These are phyloP conservation scores for Zonotrichia leucophrys DNA, from an alignment of 2,113 vertebrate genomes.

Conservation along the genomic window DNA sequence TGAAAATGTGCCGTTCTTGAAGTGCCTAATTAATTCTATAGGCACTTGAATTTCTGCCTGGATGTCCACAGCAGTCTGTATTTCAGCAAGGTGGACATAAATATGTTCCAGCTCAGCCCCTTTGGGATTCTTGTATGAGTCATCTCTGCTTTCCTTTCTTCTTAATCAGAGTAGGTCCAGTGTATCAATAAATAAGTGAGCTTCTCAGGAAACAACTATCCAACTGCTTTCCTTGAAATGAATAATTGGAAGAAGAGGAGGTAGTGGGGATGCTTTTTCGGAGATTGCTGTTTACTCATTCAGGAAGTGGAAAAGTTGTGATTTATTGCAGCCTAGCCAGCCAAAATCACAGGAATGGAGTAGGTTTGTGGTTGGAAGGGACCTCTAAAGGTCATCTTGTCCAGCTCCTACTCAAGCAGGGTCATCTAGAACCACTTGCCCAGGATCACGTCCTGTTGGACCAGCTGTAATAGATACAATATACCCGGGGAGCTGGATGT, in stretches of 20 bases:
- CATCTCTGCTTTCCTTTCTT: neutral
- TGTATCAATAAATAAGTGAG: neutral
- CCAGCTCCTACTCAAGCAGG: neutral
- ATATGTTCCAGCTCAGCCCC: neutral
- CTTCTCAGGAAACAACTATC: neutral
- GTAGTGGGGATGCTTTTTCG: neutral
- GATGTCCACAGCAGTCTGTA: neutral
- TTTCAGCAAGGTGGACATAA: neutral
- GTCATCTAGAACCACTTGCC: neutral
- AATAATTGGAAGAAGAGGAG: neutral
- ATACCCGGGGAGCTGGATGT: rapidly evolving
- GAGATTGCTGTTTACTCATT: neutral
- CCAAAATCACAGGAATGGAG: neutral
- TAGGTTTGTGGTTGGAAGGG: neutral
- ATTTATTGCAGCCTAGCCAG: neutral
- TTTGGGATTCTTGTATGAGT: neutral
- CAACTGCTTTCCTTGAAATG: neutral
- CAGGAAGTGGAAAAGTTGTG: neutral
- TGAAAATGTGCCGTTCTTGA: neutral
- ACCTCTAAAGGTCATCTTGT: neutral
- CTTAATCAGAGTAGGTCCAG: neutral
- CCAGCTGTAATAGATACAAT: neutral
- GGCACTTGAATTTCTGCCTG: neutral
- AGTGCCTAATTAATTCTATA: neutral
- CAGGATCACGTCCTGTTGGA: neutral